phyloP scores from a whole-genome alignment of 2,797 vertebrate genomes.

The Myotis findleyi region DNA sequence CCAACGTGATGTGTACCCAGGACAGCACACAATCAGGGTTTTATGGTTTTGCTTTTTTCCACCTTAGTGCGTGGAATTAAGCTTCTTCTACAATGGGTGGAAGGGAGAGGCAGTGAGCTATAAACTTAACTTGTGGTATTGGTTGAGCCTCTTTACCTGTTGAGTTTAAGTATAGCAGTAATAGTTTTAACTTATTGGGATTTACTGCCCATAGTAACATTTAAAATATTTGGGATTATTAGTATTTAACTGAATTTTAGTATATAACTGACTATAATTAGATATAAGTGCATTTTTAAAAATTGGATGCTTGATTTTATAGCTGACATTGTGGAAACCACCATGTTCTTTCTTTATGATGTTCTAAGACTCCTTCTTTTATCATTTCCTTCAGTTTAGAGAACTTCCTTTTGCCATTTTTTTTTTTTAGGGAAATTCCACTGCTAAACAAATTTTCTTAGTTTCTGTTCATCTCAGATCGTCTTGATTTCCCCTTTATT shows the following conservation, averaged over 20 bases:
- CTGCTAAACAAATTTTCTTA: background rate
- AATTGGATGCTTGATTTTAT: background rate
- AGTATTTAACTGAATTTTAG: background rate
- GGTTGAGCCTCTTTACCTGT: background rate
- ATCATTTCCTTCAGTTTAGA: background rate
- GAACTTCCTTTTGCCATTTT: background rate
- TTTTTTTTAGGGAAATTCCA: background rate
- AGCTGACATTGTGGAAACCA: background rate
- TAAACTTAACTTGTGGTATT: background rate
- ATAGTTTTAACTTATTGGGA: background rate
- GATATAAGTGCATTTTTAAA: background rate
- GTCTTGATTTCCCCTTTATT: background rate
- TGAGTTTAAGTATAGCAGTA: background rate
- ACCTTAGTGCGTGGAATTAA: background rate
- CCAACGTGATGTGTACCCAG: background rate
- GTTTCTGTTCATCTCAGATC: background rate
- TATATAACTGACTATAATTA: background rate
- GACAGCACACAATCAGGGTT: background rate
- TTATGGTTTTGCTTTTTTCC: background rate
- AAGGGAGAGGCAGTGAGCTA: too few species aligned
- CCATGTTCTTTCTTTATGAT: background rate
- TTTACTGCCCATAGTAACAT: background rate
- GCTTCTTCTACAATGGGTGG: background rate
- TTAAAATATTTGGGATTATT: constrained; percentile 37
- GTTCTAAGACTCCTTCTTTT: background rate